Evolutionary conservation across 2,888 invertebrate genomes (phyloP).

Genomic region (Odontocerum albicorne): DNA sequence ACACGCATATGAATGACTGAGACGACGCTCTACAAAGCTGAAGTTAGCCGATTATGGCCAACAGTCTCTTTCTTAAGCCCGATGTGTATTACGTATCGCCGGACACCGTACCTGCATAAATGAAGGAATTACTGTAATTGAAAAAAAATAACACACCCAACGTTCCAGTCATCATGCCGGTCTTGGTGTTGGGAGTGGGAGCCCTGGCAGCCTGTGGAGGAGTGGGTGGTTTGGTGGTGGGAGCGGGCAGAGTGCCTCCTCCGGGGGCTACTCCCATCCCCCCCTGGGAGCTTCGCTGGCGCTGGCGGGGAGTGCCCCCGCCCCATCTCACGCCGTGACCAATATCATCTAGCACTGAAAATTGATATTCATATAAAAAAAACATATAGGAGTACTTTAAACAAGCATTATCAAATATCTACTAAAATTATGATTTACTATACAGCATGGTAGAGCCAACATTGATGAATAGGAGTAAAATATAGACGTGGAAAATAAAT

Average conservation of each 20-base stretch:
- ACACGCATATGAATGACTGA: no score
- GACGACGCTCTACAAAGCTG: no score
- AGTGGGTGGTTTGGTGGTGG: conserved; percentile 94
- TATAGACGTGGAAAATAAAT: no score
- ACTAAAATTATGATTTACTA: no score
- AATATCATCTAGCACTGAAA: conserved; percentile 83
- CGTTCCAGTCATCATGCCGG: conserved; percentile 41
- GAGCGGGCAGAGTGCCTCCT: conserved; percentile 72
- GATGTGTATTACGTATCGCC: no score
- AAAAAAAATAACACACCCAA: conserved; percentile 34
- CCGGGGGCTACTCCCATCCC: conserved; percentile 42
- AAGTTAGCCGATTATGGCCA: no score
- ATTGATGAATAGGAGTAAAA: no score
- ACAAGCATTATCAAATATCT: no score
- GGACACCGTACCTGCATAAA: background rate
- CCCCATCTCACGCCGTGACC: conserved; percentile 85
- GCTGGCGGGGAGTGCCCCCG: conserved; percentile 72
- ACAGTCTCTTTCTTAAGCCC: no score
- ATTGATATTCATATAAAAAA: no score
- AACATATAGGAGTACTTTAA: no score
- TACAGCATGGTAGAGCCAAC: no score
- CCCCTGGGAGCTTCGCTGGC: conserved; percentile 70
- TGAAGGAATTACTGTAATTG: conserved; percentile 31
- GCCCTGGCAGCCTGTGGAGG: conserved; percentile 80
- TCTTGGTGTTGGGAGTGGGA: conserved; percentile 43